Conservation (phyloP, 2,113 vertebrate species). For the Pagrus major region DNA sequence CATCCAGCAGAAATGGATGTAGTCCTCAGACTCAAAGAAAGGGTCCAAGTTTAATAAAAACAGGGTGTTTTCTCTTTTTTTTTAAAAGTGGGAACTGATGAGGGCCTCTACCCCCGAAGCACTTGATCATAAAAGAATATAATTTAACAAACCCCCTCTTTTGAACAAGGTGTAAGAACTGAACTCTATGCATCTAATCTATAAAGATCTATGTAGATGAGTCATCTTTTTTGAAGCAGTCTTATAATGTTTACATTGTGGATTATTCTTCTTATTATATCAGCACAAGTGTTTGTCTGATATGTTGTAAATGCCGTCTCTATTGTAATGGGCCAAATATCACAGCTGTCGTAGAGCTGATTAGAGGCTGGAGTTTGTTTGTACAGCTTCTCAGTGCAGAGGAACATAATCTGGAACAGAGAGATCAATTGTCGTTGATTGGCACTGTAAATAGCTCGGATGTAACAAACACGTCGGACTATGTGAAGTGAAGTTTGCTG, state of each 20-base stretch:
- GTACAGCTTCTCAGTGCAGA: constrained; percentile 29
- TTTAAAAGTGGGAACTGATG: constrained; percentile 2
- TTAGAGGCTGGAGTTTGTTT: constrained; percentile 41
- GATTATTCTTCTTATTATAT: constrained; percentile 73
- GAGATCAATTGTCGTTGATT: not conserved
- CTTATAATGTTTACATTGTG: constrained; percentile 84
- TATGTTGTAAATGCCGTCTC: constrained; percentile 69
- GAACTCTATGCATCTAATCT: constrained; percentile 84
- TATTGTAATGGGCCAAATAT: constrained; percentile 68
- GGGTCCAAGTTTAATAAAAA: constrained; percentile 12
- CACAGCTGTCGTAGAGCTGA: constrained; percentile 47
- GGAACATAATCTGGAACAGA: constrained; percentile 3
- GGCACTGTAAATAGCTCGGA: constrained; percentile 68
- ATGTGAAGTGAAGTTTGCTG: constrained; percentile 72
- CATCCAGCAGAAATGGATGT: not conserved
- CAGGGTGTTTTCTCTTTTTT: constrained; percentile 33
- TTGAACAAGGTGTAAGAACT: constrained; percentile 66
- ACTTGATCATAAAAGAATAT: constrained; percentile 11
- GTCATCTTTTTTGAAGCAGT: constrained; percentile 69
- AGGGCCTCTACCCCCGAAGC: constrained; percentile 23
- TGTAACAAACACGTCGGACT: constrained; percentile 57
- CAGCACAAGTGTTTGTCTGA: constrained; percentile 77
- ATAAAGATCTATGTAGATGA: constrained; percentile 56
- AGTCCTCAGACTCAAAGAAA: constrained; percentile 1
- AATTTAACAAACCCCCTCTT: constrained; percentile 22